Percentiles rank a stretch among this genome's conserved stretches.
Evolutionary conservation across 2,797 vertebrate genomes (phyloP).

Genomic region (Sternarchorhynchus goeldii): DNA sequence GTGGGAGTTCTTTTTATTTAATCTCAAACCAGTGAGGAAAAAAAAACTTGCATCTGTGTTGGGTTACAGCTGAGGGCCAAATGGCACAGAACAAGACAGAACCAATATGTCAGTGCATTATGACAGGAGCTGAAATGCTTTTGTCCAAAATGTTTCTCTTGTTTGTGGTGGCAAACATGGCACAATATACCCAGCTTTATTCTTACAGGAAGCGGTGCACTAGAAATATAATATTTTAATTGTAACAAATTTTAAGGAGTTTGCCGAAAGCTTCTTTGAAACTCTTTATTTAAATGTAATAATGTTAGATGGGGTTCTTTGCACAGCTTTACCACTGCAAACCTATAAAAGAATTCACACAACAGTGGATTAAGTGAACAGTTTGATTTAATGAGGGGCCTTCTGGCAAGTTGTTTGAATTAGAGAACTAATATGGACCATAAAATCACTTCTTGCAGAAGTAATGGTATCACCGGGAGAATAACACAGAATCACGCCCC

Average conservation of each 20-base stretch:
- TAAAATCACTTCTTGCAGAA: conserved; percentile 35
- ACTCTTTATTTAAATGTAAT: background rate
- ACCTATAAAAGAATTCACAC: no score
- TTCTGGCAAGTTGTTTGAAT: conserved; percentile 39
- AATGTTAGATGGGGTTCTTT: conserved; percentile 12
- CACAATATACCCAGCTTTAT: background rate
- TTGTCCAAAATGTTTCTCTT: conserved; percentile 29
- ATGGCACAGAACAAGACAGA: conserved; percentile 38
- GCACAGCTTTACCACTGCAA: background rate
- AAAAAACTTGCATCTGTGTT: conserved; percentile 39
- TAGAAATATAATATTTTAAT: background rate
- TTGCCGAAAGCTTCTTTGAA: background rate
- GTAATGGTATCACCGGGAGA: conserved; percentile 33
- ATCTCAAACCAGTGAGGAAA: conserved; percentile 46
- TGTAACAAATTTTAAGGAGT: background rate
- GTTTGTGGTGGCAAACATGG: conserved; percentile 25
- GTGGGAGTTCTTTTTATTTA: conserved; percentile 37
- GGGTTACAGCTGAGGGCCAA: conserved; percentile 45
- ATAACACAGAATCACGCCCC: conserved; percentile 19
- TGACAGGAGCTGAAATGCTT: conserved; percentile 38
- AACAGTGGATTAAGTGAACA: background rate
- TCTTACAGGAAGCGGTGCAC: background rate
- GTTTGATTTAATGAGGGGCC: conserved; percentile 20
- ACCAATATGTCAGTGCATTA: conserved; percentile 40
- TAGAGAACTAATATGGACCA: conserved; percentile 12